Percentiles rank a stretch among this genome's conserved stretches.
Evolutionary conservation across 2,888 invertebrate genomes (phyloP).

Genomic region (Pogonocherus hispidulus): DNA sequence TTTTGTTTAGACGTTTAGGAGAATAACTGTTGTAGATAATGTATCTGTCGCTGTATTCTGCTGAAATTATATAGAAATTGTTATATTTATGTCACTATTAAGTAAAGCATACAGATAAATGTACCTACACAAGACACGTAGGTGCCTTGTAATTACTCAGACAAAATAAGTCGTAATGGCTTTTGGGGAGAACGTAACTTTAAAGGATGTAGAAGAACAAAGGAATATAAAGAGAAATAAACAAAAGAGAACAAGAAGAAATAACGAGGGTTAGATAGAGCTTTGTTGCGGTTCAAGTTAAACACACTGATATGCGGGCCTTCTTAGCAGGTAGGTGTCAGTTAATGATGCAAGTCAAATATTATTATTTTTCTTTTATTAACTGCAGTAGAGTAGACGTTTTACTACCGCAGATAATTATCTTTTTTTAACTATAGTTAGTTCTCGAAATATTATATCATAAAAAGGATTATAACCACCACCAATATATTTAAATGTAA

Average conservation of each 20-base stretch:
- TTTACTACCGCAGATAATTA: too few relatives aligned
- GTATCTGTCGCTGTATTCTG: too few relatives aligned
- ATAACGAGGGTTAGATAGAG: constrained; percentile 46
- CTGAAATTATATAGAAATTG: neutral
- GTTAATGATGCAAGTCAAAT: too few relatives aligned
- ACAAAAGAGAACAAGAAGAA: constrained; percentile 39
- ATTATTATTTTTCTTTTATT: too few relatives aligned
- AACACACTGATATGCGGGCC: constrained; percentile 1
- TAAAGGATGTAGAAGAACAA: constrained; percentile 38
- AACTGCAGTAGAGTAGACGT: too few relatives aligned
- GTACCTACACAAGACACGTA: constrained; percentile 10
- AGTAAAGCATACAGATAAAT: neutral
- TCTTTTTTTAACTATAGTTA: too few relatives aligned
- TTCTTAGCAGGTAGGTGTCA: neutral
- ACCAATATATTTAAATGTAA: too few relatives aligned
- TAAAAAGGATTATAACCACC: too few relatives aligned
- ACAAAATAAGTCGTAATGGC: constrained; percentile 40
- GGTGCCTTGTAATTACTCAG: constrained; percentile 18
- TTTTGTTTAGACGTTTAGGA: too few relatives aligned
- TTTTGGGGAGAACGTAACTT: constrained; percentile 29
- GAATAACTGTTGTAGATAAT: too few relatives aligned
- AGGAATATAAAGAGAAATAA: constrained; percentile 44
- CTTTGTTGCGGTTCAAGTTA: constrained; percentile 39
- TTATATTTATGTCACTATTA: neutral
- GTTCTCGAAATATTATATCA: too few relatives aligned